Percentiles rank a stretch among this genome's conserved stretches.
These are phyloP conservation scores for Pangasianodon gigas DNA, from an alignment of 2,113 vertebrate species.

Conservation along the genomic window DNA sequence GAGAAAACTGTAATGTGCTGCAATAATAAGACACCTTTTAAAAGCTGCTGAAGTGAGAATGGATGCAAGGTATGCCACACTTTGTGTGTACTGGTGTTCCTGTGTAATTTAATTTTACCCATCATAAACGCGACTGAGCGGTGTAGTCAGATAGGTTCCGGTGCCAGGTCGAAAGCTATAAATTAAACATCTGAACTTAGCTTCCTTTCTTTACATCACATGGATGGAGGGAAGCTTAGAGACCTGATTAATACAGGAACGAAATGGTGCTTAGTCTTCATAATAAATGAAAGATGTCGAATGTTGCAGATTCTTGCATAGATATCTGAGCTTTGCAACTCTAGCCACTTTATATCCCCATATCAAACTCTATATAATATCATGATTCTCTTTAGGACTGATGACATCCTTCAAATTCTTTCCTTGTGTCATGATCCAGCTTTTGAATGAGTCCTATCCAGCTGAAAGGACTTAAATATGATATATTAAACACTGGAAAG, in stretches of 20 bases:
- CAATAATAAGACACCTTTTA: constrained; percentile 55
- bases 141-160: constrained; percentile 65
- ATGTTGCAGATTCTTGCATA: constrained; percentile 42
- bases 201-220: constrained; percentile 65
- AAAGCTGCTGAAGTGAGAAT: constrained; percentile 58
- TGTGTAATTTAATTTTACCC: constrained; percentile 76
- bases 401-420: constrained; percentile 20
- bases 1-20: constrained; percentile 35
- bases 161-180: constrained; percentile 65
- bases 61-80: constrained; percentile 60
- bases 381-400: constrained; percentile 32
- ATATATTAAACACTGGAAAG: neutral
- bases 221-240: constrained; percentile 56
- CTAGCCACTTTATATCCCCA: constrained; percentile 36
- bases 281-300: constrained; percentile 47
- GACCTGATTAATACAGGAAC: constrained; percentile 66
- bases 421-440: constrained; percentile 35
- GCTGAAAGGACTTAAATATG: neutral
- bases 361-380: constrained; percentile 49
- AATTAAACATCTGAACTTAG: constrained; percentile 70
- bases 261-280: constrained; percentile 59
- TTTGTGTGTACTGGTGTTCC: constrained; percentile 66
- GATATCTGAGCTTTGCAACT: constrained; percentile 31
- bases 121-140: constrained; percentile 75
- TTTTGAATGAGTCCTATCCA: constrained; percentile 10